phyloP scores from a whole-genome alignment of 2,888 invertebrate species.

The Unio pictorum region DNA sequence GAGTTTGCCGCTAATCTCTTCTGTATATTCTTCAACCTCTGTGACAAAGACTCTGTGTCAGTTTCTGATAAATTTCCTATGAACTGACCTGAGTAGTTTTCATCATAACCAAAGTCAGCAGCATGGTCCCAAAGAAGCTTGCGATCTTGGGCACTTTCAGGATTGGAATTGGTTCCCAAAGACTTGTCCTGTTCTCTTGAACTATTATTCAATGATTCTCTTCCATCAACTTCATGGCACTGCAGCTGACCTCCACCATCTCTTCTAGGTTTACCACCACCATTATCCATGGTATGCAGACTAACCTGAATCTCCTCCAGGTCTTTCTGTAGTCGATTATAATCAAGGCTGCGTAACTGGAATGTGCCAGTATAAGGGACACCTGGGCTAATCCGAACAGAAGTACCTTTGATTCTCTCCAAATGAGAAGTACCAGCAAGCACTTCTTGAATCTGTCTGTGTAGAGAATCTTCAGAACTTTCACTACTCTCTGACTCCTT shows the following conservation, averaged over 20 bases:
- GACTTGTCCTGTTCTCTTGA: slow-evolving; percentile 13
- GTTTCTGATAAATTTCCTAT: slow-evolving; percentile 34
- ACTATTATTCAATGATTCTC: slow-evolving; percentile 13
- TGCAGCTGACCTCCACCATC: slow-evolving; percentile 13
- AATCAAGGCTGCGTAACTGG: slow-evolving; percentile 12
- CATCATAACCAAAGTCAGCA: slow-evolving; percentile 52
- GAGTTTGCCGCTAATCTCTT: slow-evolving; percentile 5
- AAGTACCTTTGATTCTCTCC: slow-evolving; percentile 11
- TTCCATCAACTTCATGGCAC: slow-evolving; percentile 1
- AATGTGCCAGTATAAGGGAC: background rate
- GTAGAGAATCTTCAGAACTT: slow-evolving; percentile 18
- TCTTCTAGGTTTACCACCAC: slow-evolving; percentile 4
- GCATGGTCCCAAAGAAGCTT: slow-evolving; percentile 59
- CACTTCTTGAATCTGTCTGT: slow-evolving; percentile 16
- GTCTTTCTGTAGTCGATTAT: slow-evolving; percentile 55
- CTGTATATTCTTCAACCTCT: slow-evolving; percentile 7
- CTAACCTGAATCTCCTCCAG: slow-evolving; percentile 66
- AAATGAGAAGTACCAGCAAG: slow-evolving; percentile 25
- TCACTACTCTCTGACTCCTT: slow-evolving; percentile 16
- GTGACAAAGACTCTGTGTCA: slow-evolving; percentile 27
- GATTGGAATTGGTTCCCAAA: slow-evolving; percentile 13
- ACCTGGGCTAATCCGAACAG: background rate
- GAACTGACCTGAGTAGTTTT: slow-evolving; percentile 38
- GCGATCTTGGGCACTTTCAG: slow-evolving; percentile 34
- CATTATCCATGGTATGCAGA: slow-evolving; percentile 28